Conservation (phyloP, 2,888 invertebrate species). For the Asteroscopus sphinx region DNA sequence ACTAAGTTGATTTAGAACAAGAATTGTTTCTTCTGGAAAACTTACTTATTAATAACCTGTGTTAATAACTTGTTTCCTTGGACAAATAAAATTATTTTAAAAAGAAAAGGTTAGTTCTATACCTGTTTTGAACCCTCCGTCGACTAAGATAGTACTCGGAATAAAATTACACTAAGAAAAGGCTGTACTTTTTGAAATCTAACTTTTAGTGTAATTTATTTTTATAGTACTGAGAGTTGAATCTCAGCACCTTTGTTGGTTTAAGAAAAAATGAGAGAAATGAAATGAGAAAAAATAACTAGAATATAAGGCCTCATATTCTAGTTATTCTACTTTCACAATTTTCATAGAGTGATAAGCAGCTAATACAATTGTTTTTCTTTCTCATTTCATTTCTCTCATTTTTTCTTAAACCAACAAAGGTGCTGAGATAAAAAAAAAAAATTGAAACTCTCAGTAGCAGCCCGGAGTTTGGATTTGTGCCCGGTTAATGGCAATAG, state of each 20-base stretch:
- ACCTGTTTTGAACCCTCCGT: constrained; percentile 8
- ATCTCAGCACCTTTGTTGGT: constrained; percentile 26
- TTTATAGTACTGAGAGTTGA: constrained; percentile 12
- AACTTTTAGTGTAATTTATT: constrained; percentile 29
- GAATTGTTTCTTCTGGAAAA: neutral
- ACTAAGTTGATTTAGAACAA: no score
- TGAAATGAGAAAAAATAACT: neutral
- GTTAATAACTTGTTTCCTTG: no score
- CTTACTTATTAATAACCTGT: no score
- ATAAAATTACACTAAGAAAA: constrained; percentile 34
- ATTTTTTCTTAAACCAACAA: constrained; percentile 12
- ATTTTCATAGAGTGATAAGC: no score
- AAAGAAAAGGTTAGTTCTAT: neutral
- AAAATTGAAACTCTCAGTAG: constrained; percentile 15
- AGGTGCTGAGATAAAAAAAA: constrained; percentile 30
- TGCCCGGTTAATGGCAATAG: no score
- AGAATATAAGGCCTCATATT: no score
- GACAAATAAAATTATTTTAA: constrained; percentile 13
- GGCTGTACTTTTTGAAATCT: constrained; percentile 13
- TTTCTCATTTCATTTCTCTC: neutral
- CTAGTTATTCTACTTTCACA: no score
- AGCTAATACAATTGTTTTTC: no score
- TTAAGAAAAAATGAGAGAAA: constrained; percentile 3
- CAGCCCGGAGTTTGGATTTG: no score
- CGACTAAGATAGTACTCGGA: constrained; percentile 15